A percentile compares a stretch with the other conserved stretches of the same genome.
These are phyloP conservation scores for Cacatua alba DNA, from an alignment of 2,113 vertebrate species.

Conservation along the genomic window DNA sequence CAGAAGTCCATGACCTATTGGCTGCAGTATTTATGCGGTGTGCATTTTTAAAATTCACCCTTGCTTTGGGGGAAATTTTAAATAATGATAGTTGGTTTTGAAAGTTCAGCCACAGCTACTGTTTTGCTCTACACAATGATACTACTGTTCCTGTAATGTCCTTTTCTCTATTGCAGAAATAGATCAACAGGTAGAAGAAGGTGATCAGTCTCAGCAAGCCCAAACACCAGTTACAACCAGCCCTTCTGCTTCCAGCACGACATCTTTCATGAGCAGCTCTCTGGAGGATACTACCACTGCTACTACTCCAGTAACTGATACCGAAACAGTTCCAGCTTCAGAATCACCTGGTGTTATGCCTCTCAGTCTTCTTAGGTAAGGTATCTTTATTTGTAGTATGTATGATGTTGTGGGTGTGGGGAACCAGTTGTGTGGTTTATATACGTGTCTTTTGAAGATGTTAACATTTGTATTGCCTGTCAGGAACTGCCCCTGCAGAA, in stretches of 20 bases:
- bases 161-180: slow-evolving; percentile 70
- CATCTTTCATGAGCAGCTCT: slow-evolving; percentile 98
- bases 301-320: slow-evolving; percentile 96
- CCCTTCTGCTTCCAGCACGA: slow-evolving; percentile 96
- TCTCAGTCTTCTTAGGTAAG: slow-evolving; percentile 94
- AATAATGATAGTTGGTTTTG: background rate
- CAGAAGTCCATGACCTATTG: background rate
- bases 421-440: background rate
- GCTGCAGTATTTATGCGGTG: background rate
- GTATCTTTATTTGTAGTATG: background rate
- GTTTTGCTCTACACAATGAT: background rate
- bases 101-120: background rate
- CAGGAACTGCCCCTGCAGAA: background rate
- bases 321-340: slow-evolving; percentile 91
- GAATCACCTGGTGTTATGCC: slow-evolving; percentile 98
- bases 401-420: background rate
- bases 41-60: background rate
- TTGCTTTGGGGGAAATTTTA: background rate
- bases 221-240: slow-evolving; percentile 97
- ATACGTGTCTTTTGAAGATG: background rate
- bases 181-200: slow-evolving; percentile 88
- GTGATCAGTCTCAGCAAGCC: slow-evolving; percentile 85
- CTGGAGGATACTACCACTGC: slow-evolving; percentile 97
- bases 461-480: background rate
- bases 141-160: background rate